Percentiles rank a stretch among this genome's conserved stretches.
Evolutionary conservation across 2,113 vertebrate species (phyloP).

Genomic region (Choloepus hoffmanni): DNA sequence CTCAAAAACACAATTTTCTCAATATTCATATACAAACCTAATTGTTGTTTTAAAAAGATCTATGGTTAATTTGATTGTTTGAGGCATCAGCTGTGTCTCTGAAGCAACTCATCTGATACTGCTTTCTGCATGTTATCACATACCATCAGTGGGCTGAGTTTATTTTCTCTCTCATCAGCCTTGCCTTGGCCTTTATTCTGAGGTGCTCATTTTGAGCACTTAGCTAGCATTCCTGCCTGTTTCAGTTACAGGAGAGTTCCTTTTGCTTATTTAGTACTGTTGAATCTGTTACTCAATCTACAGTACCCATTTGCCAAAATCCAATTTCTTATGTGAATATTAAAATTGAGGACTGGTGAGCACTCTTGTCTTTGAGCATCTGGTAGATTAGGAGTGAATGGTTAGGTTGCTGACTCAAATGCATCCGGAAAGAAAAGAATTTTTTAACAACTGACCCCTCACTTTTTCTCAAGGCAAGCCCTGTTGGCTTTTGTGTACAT

Average conservation of each 20-base stretch:
- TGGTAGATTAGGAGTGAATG: not conserved
- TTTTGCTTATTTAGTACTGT: conserved; percentile 21
- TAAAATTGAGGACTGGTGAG: not conserved
- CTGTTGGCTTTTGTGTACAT: not conserved
- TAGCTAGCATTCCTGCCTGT: not conserved
- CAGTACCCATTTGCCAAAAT: not conserved
- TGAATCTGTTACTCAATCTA: not conserved
- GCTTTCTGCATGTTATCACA: conserved; percentile 1
- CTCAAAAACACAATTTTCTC: not conserved
- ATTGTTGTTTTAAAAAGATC: conserved; percentile 56
- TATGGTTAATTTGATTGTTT: conserved; percentile 29
- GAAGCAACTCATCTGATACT: not conserved
- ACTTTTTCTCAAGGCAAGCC: not conserved
- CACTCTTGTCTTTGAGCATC: not conserved
- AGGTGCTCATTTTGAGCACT: not conserved
- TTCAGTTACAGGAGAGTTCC: not conserved
- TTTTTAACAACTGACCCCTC: not conserved
- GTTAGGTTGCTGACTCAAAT: not conserved
- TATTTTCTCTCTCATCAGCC: not conserved
- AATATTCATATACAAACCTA: not conserved
- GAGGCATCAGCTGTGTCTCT: conserved; percentile 23
- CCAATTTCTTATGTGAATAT: not conserved
- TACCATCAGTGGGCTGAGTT: not conserved
- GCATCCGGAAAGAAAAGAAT: not conserved
- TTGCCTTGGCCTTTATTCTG: not conserved